Conservation (phyloP, 2,888 invertebrate genomes). For the Chironomus tentans region DNA sequence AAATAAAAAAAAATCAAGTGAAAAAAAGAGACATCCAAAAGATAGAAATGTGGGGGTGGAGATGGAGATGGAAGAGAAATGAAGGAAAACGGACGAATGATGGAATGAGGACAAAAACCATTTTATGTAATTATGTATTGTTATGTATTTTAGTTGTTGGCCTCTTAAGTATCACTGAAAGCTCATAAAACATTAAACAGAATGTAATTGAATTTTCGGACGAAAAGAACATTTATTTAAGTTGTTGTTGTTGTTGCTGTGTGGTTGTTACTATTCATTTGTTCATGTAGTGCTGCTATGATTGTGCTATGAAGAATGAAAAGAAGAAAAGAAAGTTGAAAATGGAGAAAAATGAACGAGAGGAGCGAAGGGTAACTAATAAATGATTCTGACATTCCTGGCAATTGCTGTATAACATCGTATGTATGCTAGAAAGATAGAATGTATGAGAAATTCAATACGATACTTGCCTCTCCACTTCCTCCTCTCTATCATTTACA, state of each 20-base stretch:
- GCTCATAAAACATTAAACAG: constrained; percentile 17
- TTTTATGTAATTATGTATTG: background rate
- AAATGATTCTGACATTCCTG: background rate
- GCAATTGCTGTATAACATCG: too few relatives aligned
- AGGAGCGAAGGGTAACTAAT: background rate
- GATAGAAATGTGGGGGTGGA: too few relatives aligned
- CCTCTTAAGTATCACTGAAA: background rate
- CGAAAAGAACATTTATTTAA: background rate
- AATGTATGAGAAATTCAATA: too few relatives aligned
- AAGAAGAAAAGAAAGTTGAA: too few relatives aligned
- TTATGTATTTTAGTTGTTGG: background rate
- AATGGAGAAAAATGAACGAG: background rate
- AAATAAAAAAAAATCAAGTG: background rate
- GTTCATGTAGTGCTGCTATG: background rate
- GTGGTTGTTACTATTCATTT: background rate
- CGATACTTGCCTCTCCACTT: too few relatives aligned
- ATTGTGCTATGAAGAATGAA: too few relatives aligned
- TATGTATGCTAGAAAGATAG: too few relatives aligned
- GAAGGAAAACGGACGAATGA: background rate
- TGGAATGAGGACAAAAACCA: background rate
- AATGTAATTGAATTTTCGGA: constrained; percentile 20
- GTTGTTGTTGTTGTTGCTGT: background rate
- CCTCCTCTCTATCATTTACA: too few relatives aligned
- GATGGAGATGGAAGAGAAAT: background rate
- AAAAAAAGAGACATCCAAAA: background rate